These are phyloP conservation scores for Hemistola chrysoprasaria DNA, from an alignment of 2,888 invertebrate species.

Conservation along the genomic window DNA sequence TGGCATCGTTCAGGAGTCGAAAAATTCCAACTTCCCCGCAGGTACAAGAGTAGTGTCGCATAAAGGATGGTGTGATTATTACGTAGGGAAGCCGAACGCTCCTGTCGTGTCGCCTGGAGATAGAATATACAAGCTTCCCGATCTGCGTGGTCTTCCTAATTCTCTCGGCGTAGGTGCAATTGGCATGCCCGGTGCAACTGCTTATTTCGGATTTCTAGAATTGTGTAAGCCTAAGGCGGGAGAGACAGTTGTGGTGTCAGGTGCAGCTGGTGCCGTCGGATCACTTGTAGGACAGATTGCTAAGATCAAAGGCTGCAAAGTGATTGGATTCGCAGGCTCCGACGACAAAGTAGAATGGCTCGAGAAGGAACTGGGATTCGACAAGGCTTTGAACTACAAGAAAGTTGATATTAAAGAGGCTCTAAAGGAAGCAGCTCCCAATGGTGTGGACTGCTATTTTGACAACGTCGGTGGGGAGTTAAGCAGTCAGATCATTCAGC, in stretches of 20 bases:
- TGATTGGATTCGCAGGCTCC: constrained; percentile 86
- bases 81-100: background rate
- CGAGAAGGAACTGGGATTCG: constrained; percentile 82
- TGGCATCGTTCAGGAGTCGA: constrained; percentile 79
- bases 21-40: constrained; percentile 79
- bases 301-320: constrained; percentile 78
- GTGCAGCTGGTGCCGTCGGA: constrained; percentile 87
- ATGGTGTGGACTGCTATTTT: constrained; percentile 87
- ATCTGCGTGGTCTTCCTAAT: background rate
- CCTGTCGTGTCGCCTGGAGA: background rate
- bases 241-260: constrained; percentile 81
- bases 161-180: constrained; percentile 1
- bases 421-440: constrained; percentile 49
- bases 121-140: constrained; percentile 1
- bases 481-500: constrained; percentile 71
- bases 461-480: constrained; percentile 87
- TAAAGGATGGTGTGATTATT: constrained; percentile 79
- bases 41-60: constrained; percentile 80
- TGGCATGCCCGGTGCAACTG: constrained; percentile 5
- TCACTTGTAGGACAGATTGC: constrained; percentile 86
- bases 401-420: constrained; percentile 38
- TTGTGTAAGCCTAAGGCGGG: constrained; percentile 8
- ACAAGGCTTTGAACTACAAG: constrained; percentile 86
- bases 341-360: constrained; percentile 85
- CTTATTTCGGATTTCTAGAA: constrained; percentile 9